phyloP scores from a whole-genome alignment of 2,113 vertebrate species.

The Odobenus rosmarus region DNA sequence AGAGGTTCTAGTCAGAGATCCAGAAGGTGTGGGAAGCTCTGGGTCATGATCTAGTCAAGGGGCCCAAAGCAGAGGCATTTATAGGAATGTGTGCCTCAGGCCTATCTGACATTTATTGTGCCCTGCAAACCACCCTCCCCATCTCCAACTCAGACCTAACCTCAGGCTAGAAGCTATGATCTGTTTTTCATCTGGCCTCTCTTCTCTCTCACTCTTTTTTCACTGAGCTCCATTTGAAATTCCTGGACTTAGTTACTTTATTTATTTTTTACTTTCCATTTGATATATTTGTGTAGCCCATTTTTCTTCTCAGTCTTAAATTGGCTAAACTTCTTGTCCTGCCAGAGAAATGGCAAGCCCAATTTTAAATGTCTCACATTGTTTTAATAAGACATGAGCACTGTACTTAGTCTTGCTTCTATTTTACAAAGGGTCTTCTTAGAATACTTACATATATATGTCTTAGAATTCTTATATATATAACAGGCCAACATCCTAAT shows the following conservation, averaged over 20 bases:
- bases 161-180: not conserved
- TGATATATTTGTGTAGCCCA: not conserved
- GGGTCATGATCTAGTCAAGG: not conserved
- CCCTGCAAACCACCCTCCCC: not conserved
- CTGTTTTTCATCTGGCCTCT: not conserved
- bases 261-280: conserved; percentile 59
- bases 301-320: conserved; percentile 52
- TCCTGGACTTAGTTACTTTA: conserved; percentile 30
- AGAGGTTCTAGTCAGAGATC: not conserved
- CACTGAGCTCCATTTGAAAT: conserved; percentile 10
- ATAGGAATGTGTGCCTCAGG: not conserved
- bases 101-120: accelerated
- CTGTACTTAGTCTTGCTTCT: not conserved
- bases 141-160: not conserved
- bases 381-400: conserved; percentile 38
- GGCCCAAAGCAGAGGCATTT: not conserved
- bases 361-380: conserved; percentile 1
- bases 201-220: not conserved
- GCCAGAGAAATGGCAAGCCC: not conserved
- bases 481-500: not conserved
- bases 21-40: not conserved
- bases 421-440: not conserved
- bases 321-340: conserved; percentile 40
- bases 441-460: not conserved
- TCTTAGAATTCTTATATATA: not conserved